Evolutionary conservation across 92 coral and sea anemone species (phyloP).

Genomic region (Epizoanthus ramosus): DNA sequence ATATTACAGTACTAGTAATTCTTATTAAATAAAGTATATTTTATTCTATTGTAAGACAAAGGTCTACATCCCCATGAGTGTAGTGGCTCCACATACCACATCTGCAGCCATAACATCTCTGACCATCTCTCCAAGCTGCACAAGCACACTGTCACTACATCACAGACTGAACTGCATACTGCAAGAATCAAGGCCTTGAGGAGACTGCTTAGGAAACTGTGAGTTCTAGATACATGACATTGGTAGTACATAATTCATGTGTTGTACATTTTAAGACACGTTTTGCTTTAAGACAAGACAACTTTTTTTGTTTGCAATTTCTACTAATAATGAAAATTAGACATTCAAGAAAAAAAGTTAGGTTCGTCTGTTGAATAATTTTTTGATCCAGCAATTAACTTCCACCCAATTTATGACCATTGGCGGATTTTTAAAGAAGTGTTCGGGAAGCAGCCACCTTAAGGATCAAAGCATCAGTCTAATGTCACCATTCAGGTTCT

Average conservation of each 20-base stretch:
- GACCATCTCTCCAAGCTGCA: conserved; percentile 91
- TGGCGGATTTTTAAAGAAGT: too few relatives aligned
- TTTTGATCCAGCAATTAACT: too few relatives aligned
- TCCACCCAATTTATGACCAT: too few relatives aligned
- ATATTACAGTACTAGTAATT: neutral
- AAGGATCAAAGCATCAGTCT: too few relatives aligned
- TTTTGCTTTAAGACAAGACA: too few relatives aligned
- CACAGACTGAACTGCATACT: conserved; percentile 65
- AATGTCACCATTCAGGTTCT: too few relatives aligned
- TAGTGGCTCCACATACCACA: conserved; percentile 53
- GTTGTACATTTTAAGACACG: neutral
- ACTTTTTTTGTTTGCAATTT: too few relatives aligned
- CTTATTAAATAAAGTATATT: neutral
- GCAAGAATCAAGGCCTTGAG: conserved; percentile 80
- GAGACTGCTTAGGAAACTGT: conserved; percentile 83
- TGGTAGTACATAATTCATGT: neutral
- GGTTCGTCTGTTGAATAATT: too few relatives aligned
- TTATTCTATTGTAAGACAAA: conserved; percentile 48
- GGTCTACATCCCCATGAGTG: conserved; percentile 88
- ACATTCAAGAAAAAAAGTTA: too few relatives aligned
- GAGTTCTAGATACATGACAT: conserved; percentile 36
- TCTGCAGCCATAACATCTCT: conserved; percentile 85
- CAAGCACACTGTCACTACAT: conserved; percentile 76
- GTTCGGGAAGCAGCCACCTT: too few relatives aligned
- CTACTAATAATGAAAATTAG: too few relatives aligned